Base-by-base conservation (phyloP, 2,113 vertebrate species). In the Hucho hucho region DNA sequence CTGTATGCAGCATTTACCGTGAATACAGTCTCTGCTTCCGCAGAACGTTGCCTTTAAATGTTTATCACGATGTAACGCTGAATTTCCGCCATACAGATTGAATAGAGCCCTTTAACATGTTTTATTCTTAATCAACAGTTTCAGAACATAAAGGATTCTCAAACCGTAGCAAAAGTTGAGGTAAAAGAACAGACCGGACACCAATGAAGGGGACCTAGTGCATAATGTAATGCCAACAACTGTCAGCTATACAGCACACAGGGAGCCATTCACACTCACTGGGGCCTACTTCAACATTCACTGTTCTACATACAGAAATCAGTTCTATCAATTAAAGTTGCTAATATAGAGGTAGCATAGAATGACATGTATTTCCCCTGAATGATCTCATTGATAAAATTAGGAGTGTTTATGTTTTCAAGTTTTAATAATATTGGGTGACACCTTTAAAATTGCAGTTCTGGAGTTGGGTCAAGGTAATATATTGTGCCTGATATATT, bases 181-280 rank as follows among this genome's bases (percentile, higher is more conserved):
- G 58, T 61, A 61, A 61, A 7, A 22, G 58, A 11, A 24, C 25
- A 29, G 14, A 18, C 25, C 37, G 25, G 63, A 64, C 12, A 37
- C 64, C 28, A 56, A 28, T 29, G 81, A 32, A 32, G 6, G 9
- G 43, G 7, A 75, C 25, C 49, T n/a, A 1, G 22, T 78, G 79
- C 71, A 80, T 74, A 80, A 74, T 75, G 77, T 79, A 75, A 77
- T 18, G 16, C 49, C 3, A 80, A 73, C 76, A 78, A 32, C 29
- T 22, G 7, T 61, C 58, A 61, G 7, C 58, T 22, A 61, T 11
- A 61, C n/a, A n/a, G 14, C 16, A 53, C 49, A 53, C 49, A 53
- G 49, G 14, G 64, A 14, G 28, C n/a, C 64, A 29, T 14, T 28
- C 16, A 16, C 6, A 65, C 14, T 28, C 25, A 14, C 64, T 28